Evolutionary conservation across 2,888 invertebrate genomes (phyloP).

Genomic region (Hydriomena furcata): DNA sequence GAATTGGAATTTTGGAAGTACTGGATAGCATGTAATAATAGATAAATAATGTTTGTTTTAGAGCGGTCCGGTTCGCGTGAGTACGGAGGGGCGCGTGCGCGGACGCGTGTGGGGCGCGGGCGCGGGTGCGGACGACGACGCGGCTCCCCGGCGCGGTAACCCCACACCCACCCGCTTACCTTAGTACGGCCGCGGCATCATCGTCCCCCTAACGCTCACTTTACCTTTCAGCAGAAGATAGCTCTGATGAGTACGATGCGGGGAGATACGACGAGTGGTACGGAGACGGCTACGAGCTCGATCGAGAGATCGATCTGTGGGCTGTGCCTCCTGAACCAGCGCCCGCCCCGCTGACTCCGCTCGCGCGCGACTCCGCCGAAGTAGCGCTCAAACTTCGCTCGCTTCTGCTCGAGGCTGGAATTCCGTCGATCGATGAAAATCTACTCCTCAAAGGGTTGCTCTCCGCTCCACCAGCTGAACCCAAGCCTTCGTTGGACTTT

Average conservation of each 20-base stretch:
- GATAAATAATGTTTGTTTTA: constrained; percentile 37
- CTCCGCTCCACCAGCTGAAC: constrained; percentile 24
- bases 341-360: constrained; percentile 18
- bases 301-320: constrained; percentile 31
- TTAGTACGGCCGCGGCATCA: constrained; percentile 37
- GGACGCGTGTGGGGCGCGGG: constrained; percentile 78
- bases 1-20: too few relatives aligned
- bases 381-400: constrained; percentile 61
- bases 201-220: constrained; percentile 68
- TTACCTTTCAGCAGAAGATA: constrained; percentile 81
- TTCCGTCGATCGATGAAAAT: constrained; percentile 60
- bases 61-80: constrained; percentile 52
- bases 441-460: constrained; percentile 60
- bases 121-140: constrained; percentile 72
- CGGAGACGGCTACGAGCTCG: constrained; percentile 38
- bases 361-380: constrained; percentile 45
- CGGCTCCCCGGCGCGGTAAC: constrained; percentile 76
- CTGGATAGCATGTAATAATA: too few relatives aligned
- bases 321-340: constrained; percentile 21
- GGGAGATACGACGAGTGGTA: constrained; percentile 69
- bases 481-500: constrained; percentile 54
- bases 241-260: constrained; percentile 77
- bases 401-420: constrained; percentile 61
- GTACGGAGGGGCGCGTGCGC: constrained; percentile 62
- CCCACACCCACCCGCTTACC: constrained; percentile 43